Base-by-base conservation (phyloP, 2,113 vertebrate genomes). In the Podarcis muralis region DNA sequence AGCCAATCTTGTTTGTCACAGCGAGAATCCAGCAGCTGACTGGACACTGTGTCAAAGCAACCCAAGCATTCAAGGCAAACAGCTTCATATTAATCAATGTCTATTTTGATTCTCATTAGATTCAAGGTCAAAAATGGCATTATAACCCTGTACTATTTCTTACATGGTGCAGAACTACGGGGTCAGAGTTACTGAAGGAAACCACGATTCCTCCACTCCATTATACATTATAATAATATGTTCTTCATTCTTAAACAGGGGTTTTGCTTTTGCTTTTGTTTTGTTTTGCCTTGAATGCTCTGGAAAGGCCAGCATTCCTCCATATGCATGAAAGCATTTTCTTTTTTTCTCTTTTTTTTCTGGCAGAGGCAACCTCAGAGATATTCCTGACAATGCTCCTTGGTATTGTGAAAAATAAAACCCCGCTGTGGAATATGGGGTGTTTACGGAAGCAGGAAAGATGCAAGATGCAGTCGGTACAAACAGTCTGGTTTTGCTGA, bases 201-300 rank as follows among this genome's bases (percentile, higher is more conserved):
- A 77, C 23, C 23, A 69, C 27, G 25, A 9, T 77, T 25, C 25
- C 23, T 40, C 20, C 3, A 8, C 6, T 43, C 75, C 22, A 27
- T 40, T 48, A 16, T 32, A 81, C 92, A 84, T 82, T n/a, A 80
- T 94, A 96, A 94, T 94, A 94, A 94, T 79, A 88, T 62, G 89
- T 92, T 87, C 88, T 89, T 87, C 86, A 75, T 90, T 92, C 59
- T 81, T 40, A 20, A 37, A 23, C 13, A 6, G 48, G 48, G 48
- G 1, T 32, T 40, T 66, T 11, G 48, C 12, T 25, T 25, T 5
- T 93, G 40, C 75, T 94, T 87, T 90, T 68, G 89, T 94, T 92
- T 95, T 88, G 92, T 94, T 43, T 43, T 43, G 90, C 35, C 81
- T 93, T 89, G 80, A 90, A 87, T 37, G 83, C 89, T 90, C 90